Conservation (phyloP, 2,888 invertebrate genomes). For the Muscina levida region DNA sequence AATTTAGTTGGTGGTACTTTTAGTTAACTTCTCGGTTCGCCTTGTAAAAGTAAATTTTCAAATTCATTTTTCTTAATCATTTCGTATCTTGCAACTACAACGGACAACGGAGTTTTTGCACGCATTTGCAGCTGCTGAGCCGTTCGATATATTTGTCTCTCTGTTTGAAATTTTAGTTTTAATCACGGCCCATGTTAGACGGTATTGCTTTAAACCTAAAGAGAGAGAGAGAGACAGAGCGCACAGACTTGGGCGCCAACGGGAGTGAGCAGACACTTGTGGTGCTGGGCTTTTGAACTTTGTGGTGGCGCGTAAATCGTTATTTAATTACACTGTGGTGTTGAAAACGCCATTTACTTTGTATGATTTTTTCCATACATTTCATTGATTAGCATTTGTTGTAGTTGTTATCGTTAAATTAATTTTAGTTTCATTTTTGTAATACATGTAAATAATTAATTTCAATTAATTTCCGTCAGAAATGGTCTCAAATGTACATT, state of each 20-base stretch:
- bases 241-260: conserved; percentile 47
- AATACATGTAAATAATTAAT: conserved; percentile 61
- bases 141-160: conserved; percentile 32
- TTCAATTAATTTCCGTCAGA: conserved; percentile 53
- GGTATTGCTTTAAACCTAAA: conserved; percentile 31
- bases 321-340: conserved; percentile 75
- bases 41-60: conserved; percentile 47
- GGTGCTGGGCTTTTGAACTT: conserved; percentile 59
- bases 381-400: conserved; percentile 20
- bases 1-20: conserved; percentile 46
- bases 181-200: conserved; percentile 16
- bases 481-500: neutral
- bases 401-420: conserved; percentile 52
- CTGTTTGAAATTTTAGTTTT: too few relatives aligned
- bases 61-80: conserved; percentile 52
- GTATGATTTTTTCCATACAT: conserved; percentile 36
- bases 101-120: conserved; percentile 66
- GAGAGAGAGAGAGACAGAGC: conserved; percentile 44
- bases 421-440: conserved; percentile 51
- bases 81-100: conserved; percentile 22
- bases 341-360: conserved; percentile 70
- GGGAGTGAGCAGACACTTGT: conserved; percentile 30
- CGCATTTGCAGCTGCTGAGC: conserved; percentile 66
- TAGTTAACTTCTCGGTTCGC: conserved; percentile 31
- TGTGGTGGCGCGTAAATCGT: conserved; percentile 73